These are phyloP conservation scores for Leucoma salicis DNA, from an alignment of 2,888 invertebrate species.

Conservation along the genomic window DNA sequence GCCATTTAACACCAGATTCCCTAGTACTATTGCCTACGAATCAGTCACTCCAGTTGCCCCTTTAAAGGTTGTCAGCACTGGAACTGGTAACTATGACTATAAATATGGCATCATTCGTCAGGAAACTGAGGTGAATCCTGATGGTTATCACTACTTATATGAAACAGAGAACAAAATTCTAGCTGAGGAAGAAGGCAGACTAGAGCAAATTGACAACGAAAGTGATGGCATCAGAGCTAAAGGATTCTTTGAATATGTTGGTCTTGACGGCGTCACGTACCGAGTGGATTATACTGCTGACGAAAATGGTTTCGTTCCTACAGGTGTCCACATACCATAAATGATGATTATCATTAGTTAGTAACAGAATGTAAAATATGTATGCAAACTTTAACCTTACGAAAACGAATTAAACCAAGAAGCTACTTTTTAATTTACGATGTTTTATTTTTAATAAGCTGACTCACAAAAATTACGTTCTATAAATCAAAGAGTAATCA, in stretches of 20 bases:
- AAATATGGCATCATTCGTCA: constrained; percentile 70
- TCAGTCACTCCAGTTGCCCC: neutral
- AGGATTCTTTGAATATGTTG: constrained; percentile 71
- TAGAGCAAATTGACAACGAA: constrained; percentile 59
- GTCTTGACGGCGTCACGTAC: constrained; percentile 70
- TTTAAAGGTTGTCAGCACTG: neutral
- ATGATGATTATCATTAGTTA: constrained; percentile 30
- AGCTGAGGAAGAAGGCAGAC: constrained; percentile 66
- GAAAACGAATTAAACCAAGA: neutral
- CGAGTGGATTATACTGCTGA: constrained; percentile 76
- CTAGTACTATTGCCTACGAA: neutral
- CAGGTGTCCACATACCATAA: constrained; percentile 63
- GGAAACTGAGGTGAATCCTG: constrained; percentile 55
- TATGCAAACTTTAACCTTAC: neutral
- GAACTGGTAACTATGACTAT: constrained; percentile 51
- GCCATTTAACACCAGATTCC: neutral
- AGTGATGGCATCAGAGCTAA: constrained; percentile 54
- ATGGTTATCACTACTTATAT: constrained; percentile 73
- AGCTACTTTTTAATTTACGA: neutral
- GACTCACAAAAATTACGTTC: too few relatives aligned
- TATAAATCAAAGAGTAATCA: too few relatives aligned
- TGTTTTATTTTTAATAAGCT: neutral
- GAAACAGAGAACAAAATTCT: constrained; percentile 77
- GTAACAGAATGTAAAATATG: neutral
- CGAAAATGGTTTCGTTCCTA: constrained; percentile 66